These are phyloP conservation scores for Cepphus grylle DNA, from an alignment of 2,113 vertebrate species.

Conservation along the genomic window DNA sequence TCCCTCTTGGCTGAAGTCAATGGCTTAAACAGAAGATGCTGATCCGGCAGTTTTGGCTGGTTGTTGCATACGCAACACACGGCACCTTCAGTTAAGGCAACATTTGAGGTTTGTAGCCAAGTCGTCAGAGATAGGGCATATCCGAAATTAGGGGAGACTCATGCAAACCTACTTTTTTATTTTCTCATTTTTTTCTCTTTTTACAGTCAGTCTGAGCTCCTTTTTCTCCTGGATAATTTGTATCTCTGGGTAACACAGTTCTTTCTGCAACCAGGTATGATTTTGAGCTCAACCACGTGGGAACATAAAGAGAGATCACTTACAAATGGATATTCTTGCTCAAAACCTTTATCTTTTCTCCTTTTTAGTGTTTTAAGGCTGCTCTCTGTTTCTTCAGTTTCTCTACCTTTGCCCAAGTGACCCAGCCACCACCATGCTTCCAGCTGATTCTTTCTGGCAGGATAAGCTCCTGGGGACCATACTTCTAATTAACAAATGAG, in stretches of 20 bases:
- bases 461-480: neutral
- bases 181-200: neutral
- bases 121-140: neutral
- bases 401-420: neutral
- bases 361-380: neutral
- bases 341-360: neutral
- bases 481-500: neutral
- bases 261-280: neutral
- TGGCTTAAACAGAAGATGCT: constrained; percentile 23
- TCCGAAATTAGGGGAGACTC: neutral
- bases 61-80: neutral
- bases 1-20: neutral
- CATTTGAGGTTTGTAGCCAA: neutral
- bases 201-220: neutral
- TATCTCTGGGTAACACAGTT: neutral
- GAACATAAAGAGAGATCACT: neutral
- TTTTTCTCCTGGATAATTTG: neutral
- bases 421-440: neutral
- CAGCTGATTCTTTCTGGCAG: neutral
- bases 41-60: neutral
- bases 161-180: neutral
- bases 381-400: neutral
- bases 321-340: neutral
- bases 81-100: neutral
- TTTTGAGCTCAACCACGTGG: neutral